Conservation (phyloP, 2,113 vertebrate genomes). For the Kryptolebias marmoratus region DNA sequence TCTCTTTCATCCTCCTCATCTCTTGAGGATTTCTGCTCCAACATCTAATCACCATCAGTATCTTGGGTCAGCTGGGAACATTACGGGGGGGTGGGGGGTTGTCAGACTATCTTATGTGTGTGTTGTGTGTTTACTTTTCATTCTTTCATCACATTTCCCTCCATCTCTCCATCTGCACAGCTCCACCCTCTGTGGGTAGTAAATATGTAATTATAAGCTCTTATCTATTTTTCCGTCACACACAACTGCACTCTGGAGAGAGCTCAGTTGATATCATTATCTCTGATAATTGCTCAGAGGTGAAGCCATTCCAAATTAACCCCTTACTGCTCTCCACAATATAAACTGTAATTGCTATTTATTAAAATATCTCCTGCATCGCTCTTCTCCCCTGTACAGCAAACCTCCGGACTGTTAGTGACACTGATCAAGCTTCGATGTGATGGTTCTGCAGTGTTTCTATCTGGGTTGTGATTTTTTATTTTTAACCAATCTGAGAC, state of each 20-base stretch:
- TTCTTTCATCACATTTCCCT: constrained; percentile 26
- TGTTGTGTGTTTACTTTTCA: constrained; percentile 25
- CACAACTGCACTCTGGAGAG: constrained; percentile 64
- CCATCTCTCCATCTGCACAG: not conserved
- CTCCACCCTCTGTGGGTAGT: constrained; percentile 46
- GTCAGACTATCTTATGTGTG: not conserved
- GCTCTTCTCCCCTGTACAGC: constrained; percentile 14
- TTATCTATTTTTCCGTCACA: constrained; percentile 71
- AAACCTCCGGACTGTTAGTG: constrained; percentile 36
- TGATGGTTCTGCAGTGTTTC: no score
- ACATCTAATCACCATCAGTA: constrained; percentile 72
- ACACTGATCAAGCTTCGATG: not conserved
- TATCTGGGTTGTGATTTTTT: no score
- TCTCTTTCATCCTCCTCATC: constrained; percentile 51
- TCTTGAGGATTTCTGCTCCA: constrained; percentile 62
- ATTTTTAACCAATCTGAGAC: no score
- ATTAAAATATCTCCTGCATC: constrained; percentile 59
- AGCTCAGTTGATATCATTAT: constrained; percentile 73
- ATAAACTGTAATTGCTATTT: constrained; percentile 64
- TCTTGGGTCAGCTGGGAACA: constrained; percentile 59
- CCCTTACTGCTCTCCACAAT: constrained; percentile 27
- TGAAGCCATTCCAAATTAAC: constrained; percentile 15
- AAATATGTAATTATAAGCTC: constrained; percentile 72
- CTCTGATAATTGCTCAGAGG: constrained; percentile 65
- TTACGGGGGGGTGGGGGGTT: constrained; percentile 34